phyloP scores from a whole-genome alignment of 2,113 vertebrate species.

The Rhynchomys soricoides region DNA sequence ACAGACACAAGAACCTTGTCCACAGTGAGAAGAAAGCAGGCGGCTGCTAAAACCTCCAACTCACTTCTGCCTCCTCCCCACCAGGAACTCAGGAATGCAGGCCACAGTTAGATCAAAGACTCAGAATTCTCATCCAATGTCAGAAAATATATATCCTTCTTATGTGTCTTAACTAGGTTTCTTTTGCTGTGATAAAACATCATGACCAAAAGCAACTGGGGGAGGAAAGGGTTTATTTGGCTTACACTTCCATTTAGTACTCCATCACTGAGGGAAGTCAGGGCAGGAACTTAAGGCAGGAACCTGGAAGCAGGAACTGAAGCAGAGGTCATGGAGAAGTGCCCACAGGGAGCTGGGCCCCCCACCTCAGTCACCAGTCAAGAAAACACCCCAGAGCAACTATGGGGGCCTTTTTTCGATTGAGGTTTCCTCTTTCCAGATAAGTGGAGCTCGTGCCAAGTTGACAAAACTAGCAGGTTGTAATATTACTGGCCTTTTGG shows the following conservation, averaged over 20 bases:
- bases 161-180: neutral
- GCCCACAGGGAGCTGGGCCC: neutral
- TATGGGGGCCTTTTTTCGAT: neutral
- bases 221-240: neutral
- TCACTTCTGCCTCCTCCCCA: neutral
- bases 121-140: neutral
- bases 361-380: neutral
- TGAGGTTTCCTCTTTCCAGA: neutral
- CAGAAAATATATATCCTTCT: neutral
- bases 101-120: neutral
- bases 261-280: neutral
- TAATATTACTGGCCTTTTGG: neutral
- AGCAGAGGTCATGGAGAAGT: neutral
- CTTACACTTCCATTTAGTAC: neutral
- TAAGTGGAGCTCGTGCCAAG: neutral
- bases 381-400: neutral
- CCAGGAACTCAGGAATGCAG: neutral
- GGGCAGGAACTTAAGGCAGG: neutral
- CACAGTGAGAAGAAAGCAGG: neutral
- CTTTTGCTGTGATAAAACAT: neutral
- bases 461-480: neutral
- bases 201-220: neutral
- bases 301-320: neutral
- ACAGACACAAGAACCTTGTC: neutral
- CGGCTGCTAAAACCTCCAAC: neutral